These are phyloP conservation scores for Antechinus flavipes DNA, from an alignment of 2,113 vertebrate genomes.

Conservation along the genomic window DNA sequence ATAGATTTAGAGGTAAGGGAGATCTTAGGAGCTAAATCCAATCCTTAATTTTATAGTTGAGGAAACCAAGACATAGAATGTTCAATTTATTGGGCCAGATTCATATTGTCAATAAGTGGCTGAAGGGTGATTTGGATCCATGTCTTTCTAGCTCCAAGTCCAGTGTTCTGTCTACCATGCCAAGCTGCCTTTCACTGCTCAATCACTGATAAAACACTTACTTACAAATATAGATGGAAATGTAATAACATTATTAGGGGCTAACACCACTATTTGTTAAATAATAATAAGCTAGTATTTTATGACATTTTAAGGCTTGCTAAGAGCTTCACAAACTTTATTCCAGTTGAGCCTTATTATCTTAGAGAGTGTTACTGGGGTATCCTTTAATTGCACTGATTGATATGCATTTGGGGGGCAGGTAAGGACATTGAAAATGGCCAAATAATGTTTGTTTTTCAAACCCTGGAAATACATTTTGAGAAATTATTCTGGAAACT, in stretches of 20 bases:
- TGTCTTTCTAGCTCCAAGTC: background rate
- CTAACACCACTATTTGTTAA: background rate
- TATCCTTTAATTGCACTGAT: background rate
- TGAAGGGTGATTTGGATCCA: background rate
- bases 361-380: background rate
- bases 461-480: background rate
- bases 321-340: background rate
- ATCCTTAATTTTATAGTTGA: background rate
- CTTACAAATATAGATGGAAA: background rate
- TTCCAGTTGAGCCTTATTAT: background rate
- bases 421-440: background rate
- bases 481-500: background rate
- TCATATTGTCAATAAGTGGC: background rate
- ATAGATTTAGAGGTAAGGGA: background rate
- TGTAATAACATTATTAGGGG: background rate
- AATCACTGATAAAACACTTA: background rate
- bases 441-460: background rate
- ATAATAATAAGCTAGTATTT: background rate
- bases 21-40: background rate
- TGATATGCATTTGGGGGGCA: background rate
- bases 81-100: background rate
- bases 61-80: background rate
- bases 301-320: background rate
- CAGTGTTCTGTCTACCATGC: background rate
- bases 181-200: background rate